A percentile compares a stretch with the other conserved stretches of the same genome.
phyloP scores from a whole-genome alignment of 2,797 vertebrate genomes.

The Anas acuta region DNA sequence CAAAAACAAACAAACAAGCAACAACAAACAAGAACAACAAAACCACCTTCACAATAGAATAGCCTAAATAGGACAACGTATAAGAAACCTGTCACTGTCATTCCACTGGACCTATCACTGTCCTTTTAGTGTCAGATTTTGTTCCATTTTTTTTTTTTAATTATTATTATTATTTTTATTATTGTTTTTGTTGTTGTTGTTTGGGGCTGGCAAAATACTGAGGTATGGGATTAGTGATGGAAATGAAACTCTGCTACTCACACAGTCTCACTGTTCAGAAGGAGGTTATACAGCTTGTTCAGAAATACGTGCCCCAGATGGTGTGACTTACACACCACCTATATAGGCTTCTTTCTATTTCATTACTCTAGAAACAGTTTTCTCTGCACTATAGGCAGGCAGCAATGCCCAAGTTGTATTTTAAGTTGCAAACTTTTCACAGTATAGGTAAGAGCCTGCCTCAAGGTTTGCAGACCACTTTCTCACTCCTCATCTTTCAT shows the following conservation, averaged over 20 bases:
- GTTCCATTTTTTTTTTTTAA: too few species aligned
- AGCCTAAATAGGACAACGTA: neutral
- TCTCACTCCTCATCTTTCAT: neutral
- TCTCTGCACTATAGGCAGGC: neutral
- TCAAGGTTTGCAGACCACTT: neutral
- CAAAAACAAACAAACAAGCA: too few species aligned
- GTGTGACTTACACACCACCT: neutral
- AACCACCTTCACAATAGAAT: neutral
- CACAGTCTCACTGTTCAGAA: neutral
- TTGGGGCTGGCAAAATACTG: neutral
- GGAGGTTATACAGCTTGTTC: neutral
- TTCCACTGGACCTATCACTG: neutral
- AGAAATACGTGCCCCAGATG: neutral
- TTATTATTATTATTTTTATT: neutral
- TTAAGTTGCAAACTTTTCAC: neutral
- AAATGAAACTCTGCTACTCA: neutral
- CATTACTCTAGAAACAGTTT: neutral
- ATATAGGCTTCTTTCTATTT: neutral
- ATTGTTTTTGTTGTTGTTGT: neutral
- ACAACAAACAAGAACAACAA: too few species aligned
- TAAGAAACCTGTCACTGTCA: neutral
- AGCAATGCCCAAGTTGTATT: neutral
- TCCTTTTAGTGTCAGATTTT: neutral
- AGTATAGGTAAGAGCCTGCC: neutral
- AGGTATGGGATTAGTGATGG: neutral